A percentile compares a stretch with the other conserved stretches of the same genome.
These are phyloP conservation scores for Ochropleura plecta DNA, from an alignment of 2,888 invertebrate genomes.

Conservation along the genomic window DNA sequence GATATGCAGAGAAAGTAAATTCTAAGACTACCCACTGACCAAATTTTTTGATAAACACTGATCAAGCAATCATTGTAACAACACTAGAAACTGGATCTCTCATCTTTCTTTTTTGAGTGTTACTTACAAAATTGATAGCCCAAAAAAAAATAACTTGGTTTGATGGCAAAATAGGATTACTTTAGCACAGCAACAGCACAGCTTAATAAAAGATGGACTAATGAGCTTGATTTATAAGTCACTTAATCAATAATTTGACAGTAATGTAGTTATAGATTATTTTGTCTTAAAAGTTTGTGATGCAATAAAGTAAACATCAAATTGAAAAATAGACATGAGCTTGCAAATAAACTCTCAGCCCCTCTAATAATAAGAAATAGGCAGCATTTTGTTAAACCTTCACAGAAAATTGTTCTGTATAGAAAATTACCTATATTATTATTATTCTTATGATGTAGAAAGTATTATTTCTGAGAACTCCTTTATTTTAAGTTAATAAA, in stretches of 20 bases:
- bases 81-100: background rate
- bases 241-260: too few species aligned
- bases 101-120: background rate
- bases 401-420: background rate
- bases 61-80: background rate
- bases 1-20: background rate
- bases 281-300: too few species aligned
- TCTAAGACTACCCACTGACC: too few species aligned
- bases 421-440: background rate
- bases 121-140: background rate
- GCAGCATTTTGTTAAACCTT: too few species aligned
- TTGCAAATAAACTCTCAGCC: background rate
- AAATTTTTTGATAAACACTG: background rate
- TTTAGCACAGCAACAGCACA: slow-evolving; percentile 45
- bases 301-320: slow-evolving; percentile 17
- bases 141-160: background rate
- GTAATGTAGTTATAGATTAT: too few species aligned
- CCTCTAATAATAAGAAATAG: background rate
- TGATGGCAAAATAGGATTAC: background rate
- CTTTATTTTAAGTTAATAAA: background rate
- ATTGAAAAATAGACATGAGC: background rate
- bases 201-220: slow-evolving; percentile 9
- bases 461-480: background rate
- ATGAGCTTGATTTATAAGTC: too few species aligned
- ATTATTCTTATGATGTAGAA: background rate